Percentiles rank a stretch among this genome's conserved stretches.
These are phyloP conservation scores for Camponotus fellah DNA, from an alignment of 2,888 invertebrate species.

Conservation along the genomic window DNA sequence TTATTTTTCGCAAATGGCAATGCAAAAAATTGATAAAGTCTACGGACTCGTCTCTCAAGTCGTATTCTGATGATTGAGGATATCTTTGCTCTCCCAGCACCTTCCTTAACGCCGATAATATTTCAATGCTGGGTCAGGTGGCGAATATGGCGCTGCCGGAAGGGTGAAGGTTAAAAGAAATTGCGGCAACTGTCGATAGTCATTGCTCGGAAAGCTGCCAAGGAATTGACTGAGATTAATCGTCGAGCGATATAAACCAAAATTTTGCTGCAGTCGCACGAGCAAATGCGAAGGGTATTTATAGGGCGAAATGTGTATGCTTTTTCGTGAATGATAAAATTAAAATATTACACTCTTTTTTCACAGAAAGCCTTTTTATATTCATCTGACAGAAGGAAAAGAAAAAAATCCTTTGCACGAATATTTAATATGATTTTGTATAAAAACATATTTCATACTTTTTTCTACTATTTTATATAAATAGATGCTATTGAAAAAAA, in stretches of 20 bases:
- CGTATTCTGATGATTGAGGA: conserved; percentile 66
- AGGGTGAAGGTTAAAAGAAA: conserved; percentile 58
- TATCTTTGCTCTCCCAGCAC: conserved; percentile 57
- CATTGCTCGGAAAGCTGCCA: conserved; percentile 54
- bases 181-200: conserved; percentile 64
- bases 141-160: conserved; percentile 29
- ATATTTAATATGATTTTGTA: conserved; percentile 1
- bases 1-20: conserved; percentile 27
- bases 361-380: background rate
- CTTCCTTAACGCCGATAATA: conserved; percentile 67
- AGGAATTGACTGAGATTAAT: conserved; percentile 66
- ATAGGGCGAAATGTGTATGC: background rate
- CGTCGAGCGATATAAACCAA: conserved; percentile 37
- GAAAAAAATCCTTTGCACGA: background rate
- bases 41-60: conserved; percentile 66
- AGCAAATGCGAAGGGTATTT: conserved; percentile 7
- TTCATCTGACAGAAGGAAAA: background rate
- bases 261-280: conserved; percentile 10
- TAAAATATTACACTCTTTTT: background rate
- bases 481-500: background rate
- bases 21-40: conserved; percentile 59
- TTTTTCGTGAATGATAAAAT: background rate
- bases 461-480: background rate
- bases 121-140: conserved; percentile 63
- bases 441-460: background rate